Evolutionary conservation across 2,888 invertebrate genomes (phyloP), one percentile per base, ranked within the genome.

Genomic region (Tigriopus californicus): DNA sequence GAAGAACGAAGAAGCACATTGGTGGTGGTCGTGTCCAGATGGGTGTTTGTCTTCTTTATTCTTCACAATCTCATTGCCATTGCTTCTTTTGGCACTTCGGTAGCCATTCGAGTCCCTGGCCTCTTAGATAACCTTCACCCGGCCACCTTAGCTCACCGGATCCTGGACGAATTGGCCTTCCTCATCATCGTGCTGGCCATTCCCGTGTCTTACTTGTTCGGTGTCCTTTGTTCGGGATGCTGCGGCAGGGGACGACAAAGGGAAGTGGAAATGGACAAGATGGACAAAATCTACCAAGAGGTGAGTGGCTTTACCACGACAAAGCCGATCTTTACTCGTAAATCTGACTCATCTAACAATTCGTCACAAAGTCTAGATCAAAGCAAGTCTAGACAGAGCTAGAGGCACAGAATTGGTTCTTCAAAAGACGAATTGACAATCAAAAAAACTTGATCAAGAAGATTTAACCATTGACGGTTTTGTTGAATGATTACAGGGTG

Each of bases 21-120:
- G 41, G 54, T 54, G n/a, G 41, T 54, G 41, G 41, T 54, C 54
- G 41, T 54, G n/a, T 33, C 54, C 15, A 54, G 54, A 54, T 54
- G 54, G 54, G 41, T 41, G 18, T 54, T 41, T 54, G 41, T 18
- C 10, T 33, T 54, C 12, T 41, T 54, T 8, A 40, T 54, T 22
- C 54, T 54, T n/a, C 54, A 54, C 15, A 54, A 54, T 22, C 18
- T 54, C 13, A 15, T 22, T n/a, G 41, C 25, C 8, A 54, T 54
- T 10, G 54, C 54, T 1, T 54, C 40, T 33, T 25, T 18, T 33
- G 41, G 15, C n/a, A 54, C 41, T 10, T 18, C 41, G 13, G 54
- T 18, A 2, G n/a, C 41, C 25, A 18, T 18, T 33, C 15, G 25
- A 18, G 13, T 41, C 2, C 41, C 41, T 18, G 54, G 41, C n/a